Percentiles rank a stretch among this genome's conserved stretches.
These are phyloP conservation scores for Galerucella calmariensis DNA, from an alignment of 2,888 invertebrate genomes.

Conservation along the genomic window DNA sequence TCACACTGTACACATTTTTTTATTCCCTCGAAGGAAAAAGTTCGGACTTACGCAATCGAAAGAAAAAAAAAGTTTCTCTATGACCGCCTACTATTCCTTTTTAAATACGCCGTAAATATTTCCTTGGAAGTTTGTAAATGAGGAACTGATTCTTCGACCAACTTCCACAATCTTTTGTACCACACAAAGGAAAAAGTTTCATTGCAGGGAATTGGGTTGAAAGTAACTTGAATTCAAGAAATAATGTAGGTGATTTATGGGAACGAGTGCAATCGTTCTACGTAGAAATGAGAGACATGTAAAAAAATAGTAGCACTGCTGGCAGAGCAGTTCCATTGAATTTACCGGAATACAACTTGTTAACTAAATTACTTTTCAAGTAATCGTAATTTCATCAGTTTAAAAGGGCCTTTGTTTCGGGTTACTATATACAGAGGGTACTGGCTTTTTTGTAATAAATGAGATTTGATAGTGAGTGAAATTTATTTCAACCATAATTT, in stretches of 20 bases:
- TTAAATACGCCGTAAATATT: no score
- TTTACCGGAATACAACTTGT: background rate
- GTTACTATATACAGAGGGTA: background rate
- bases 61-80: no score
- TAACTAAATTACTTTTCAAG: slow-evolving; percentile 5
- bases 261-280: background rate
- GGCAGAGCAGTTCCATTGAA: background rate
- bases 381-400: background rate
- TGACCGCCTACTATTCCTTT: no score
- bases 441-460: no score
- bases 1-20: no score
- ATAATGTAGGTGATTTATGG: slow-evolving; percentile 1
- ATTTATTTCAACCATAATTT: no score
- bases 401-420: background rate
- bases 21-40: no score
- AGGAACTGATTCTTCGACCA: no score
- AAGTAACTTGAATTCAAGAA: background rate
- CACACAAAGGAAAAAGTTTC: background rate
- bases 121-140: no score
- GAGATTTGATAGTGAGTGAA: no score
- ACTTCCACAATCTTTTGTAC: no score
- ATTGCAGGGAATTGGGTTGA: background rate
- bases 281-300: slow-evolving; percentile 1
- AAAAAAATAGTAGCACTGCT: background rate
- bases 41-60: no score